Conservation (phyloP, 2,113 vertebrate genomes). For the Glaucidium brasilianum region DNA sequence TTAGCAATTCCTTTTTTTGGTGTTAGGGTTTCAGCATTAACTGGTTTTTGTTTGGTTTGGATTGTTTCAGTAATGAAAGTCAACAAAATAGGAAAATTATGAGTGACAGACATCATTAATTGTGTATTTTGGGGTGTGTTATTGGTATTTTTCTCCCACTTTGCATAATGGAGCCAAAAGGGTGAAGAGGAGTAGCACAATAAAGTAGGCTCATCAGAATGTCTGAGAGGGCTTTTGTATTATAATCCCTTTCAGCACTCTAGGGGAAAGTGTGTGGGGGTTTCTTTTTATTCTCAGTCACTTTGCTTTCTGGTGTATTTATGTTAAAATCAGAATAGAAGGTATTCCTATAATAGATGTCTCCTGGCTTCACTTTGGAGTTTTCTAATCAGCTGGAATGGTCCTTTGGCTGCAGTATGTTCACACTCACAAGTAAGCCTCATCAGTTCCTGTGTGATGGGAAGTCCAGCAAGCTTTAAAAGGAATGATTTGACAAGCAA, state of each 20-base stretch:
- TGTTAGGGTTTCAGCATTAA: background rate
- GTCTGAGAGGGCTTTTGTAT: background rate
- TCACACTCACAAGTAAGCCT: background rate
- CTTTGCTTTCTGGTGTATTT: background rate
- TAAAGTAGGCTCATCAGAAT: background rate
- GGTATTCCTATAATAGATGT: background rate
- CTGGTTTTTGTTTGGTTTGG: background rate
- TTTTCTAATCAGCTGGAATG: background rate
- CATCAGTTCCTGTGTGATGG: background rate
- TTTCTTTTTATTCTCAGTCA: background rate
- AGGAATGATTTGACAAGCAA: background rate
- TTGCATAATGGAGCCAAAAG: background rate
- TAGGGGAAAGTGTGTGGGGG: background rate
- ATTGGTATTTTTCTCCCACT: background rate
- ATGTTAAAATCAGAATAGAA: background rate
- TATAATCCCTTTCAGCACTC: background rate
- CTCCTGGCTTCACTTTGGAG: background rate
- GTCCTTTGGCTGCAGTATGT: background rate
- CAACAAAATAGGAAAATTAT: background rate
- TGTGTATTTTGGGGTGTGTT: background rate
- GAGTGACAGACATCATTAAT: background rate
- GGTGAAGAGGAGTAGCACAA: background rate
- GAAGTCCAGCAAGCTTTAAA: background rate
- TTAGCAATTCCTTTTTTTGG: background rate
- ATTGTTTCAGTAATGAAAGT: background rate